phyloP scores from a whole-genome alignment of 1,140 invertebrate species.

The Halictus rubicundus region DNA sequence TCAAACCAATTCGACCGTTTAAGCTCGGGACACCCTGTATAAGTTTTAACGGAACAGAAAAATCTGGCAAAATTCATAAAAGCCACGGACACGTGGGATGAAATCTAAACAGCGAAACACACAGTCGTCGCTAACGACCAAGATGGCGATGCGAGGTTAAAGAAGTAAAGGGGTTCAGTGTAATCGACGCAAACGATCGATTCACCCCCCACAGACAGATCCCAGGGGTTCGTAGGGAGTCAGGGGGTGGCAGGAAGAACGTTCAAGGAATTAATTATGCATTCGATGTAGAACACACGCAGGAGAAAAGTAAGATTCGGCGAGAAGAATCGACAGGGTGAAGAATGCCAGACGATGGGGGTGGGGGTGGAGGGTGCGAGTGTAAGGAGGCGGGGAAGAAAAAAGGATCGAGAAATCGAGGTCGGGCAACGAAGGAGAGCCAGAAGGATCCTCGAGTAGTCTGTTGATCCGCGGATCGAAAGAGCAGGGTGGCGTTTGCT shows the following conservation, averaged over 20 bases:
- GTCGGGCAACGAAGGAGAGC: slow-evolving; percentile 22
- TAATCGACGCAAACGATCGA: slow-evolving; percentile 2
- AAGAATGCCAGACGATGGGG: too few relatives aligned
- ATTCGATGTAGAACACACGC: slow-evolving; percentile 25
- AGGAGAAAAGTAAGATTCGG: background rate
- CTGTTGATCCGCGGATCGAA: background rate
- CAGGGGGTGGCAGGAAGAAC: background rate
- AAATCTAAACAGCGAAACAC: too few relatives aligned
- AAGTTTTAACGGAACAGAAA: too few relatives aligned
- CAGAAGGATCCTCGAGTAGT: slow-evolving; percentile 4
- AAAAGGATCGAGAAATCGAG: background rate
- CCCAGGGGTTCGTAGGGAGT: background rate
- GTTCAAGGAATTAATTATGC: slow-evolving; percentile 54
- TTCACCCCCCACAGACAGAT: background rate
- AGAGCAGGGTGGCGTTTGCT: slow-evolving; percentile 2
- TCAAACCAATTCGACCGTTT: too few relatives aligned
- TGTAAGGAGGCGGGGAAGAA: slow-evolving; percentile 9
- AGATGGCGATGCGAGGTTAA: too few relatives aligned
- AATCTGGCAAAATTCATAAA: too few relatives aligned
- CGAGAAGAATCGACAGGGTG: background rate
- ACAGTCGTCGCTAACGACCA: too few relatives aligned
- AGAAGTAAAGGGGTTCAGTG: too few relatives aligned
- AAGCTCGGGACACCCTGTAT: too few relatives aligned
- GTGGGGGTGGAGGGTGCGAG: background rate
- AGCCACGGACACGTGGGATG: too few relatives aligned